phyloP scores from a whole-genome alignment of 2,888 invertebrate species.

The Apodemia mormo region DNA sequence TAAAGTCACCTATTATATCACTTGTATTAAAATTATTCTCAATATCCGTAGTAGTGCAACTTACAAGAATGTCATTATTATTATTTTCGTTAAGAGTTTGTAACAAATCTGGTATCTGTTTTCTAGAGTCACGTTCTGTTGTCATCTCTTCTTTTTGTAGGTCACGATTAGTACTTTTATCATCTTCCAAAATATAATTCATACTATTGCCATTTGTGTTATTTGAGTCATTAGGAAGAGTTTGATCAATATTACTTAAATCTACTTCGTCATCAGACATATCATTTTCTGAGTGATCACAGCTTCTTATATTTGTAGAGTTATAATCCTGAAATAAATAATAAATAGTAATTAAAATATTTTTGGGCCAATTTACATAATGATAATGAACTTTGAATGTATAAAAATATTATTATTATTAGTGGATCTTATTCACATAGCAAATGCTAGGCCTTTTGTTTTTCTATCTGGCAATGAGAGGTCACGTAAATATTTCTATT shows the following conservation, averaged over 20 bases:
- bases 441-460: too few species aligned
- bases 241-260: slow-evolving; percentile 60
- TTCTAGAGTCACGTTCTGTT: slow-evolving; percentile 44
- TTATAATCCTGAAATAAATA: slow-evolving; percentile 57
- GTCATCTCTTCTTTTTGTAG: slow-evolving; percentile 38
- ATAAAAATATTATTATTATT: too few species aligned
- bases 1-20: slow-evolving; percentile 82
- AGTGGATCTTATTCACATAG: too few species aligned
- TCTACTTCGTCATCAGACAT: slow-evolving; percentile 76
- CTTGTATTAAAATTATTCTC: slow-evolving; percentile 73
- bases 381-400: too few species aligned
- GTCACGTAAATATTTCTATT: too few species aligned
- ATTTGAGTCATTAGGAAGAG: slow-evolving; percentile 40
- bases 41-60: slow-evolving; percentile 65
- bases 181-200: slow-evolving; percentile 44
- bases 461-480: too few species aligned
- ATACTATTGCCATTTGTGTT: slow-evolving; percentile 44
- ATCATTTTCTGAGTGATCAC: slow-evolving; percentile 78
- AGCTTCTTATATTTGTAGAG: slow-evolving; percentile 71
- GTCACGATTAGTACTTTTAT: slow-evolving; percentile 61
- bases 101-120: slow-evolving; percentile 70
- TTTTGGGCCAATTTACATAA: too few species aligned
- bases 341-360: too few species aligned
- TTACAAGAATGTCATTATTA: slow-evolving; percentile 48
- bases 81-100: slow-evolving; percentile 69